Conservation (phyloP, 2,888 invertebrate species). For the Aleiodes leptofemur region DNA sequence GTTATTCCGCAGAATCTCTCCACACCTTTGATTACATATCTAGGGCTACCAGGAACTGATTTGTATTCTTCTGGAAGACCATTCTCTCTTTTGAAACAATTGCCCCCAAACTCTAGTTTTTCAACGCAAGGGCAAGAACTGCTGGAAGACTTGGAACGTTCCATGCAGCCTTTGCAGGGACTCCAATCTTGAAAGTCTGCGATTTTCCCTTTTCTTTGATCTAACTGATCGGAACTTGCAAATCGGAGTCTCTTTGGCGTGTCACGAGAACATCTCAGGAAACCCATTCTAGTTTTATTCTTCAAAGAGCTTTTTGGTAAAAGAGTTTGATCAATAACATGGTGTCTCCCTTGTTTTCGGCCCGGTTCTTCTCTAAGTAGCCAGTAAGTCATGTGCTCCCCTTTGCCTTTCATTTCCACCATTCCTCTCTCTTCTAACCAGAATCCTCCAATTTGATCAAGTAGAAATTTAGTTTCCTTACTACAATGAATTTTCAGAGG, state of each 20-base stretch:
- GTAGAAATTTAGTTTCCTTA: slow-evolving; percentile 81
- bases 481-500: slow-evolving; percentile 91
- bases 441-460: slow-evolving; percentile 86
- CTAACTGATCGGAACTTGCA: slow-evolving; percentile 82
- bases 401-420: slow-evolving; percentile 89
- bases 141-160: slow-evolving; percentile 75
- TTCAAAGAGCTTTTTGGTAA: slow-evolving; percentile 83
- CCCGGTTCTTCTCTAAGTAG: slow-evolving; percentile 84
- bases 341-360: slow-evolving; percentile 78
- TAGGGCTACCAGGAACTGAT: slow-evolving; percentile 12
- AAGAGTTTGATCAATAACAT: slow-evolving; percentile 67
- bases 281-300: slow-evolving; percentile 77
- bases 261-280: slow-evolving; percentile 85
- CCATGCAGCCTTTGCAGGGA: slow-evolving; percentile 74
- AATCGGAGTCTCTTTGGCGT: slow-evolving; percentile 90
- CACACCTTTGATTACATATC: slow-evolving; percentile 3
- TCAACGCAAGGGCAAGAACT: slow-evolving; percentile 86
- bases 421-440: slow-evolving; percentile 85
- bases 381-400: slow-evolving; percentile 90
- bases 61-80: not conserved
- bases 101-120: slow-evolving; percentile 66
- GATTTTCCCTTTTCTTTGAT: slow-evolving; percentile 75
- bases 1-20: not conserved
- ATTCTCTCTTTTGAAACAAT: not conserved
- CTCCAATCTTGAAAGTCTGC: slow-evolving; percentile 80